Conservation (phyloP, 35 echinoderm and acorn worm species). For the Hemicentrotus pulcherrimus region DNA sequence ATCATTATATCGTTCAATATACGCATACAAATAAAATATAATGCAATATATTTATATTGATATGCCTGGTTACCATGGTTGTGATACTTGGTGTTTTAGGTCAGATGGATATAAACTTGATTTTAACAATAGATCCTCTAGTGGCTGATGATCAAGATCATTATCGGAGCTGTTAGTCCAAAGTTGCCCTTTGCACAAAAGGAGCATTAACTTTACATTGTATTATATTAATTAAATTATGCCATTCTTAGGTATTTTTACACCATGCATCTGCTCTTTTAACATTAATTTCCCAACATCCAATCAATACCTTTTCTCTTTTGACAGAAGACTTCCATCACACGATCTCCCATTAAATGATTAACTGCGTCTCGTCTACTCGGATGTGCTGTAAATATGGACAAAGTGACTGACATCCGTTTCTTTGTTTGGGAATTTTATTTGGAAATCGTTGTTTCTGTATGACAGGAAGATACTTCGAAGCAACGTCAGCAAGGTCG, state of each 20-base stretch:
- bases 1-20: too few species aligned
- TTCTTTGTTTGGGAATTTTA: background rate
- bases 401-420: background rate
- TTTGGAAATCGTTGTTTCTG: background rate
- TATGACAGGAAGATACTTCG: background rate
- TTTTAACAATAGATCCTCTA: too few species aligned
- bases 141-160: background rate
- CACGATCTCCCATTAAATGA: background rate
- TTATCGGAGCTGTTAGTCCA: background rate
- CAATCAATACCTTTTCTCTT: background rate
- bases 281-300: background rate
- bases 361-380: background rate
- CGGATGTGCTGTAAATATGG: background rate
- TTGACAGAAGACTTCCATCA: background rate
- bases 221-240: too few species aligned
- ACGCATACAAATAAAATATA: too few species aligned
- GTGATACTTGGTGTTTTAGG: too few species aligned
- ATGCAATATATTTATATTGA: too few species aligned
- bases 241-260: too few species aligned
- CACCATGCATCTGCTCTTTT: background rate
- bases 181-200: too few species aligned
- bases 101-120: too few species aligned
- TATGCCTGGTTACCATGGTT: too few species aligned
- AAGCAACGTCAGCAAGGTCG: background rate
- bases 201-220: too few species aligned